Base-by-base conservation (phyloP, 2,797 vertebrate species). In the Valencia hispanica region DNA sequence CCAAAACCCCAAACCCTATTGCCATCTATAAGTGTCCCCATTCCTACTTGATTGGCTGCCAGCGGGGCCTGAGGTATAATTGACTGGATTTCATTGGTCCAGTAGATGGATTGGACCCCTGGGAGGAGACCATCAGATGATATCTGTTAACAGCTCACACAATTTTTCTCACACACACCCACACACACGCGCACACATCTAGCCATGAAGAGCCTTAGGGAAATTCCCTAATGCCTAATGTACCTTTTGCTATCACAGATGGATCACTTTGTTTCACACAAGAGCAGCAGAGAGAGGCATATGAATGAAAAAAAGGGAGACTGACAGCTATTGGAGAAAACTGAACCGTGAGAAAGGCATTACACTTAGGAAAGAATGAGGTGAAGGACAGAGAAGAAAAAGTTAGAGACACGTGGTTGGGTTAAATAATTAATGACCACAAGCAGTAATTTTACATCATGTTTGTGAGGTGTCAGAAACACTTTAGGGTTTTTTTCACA, bases 31-130 rank as follows among this genome's bases (percentile, higher is more conserved):
- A 88, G 82, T 81, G 83, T 82, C 87, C 72, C 86, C 70, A 83
- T 91, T 94, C 92, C 80, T 81, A 83, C 91, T 91, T 94, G 93
- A 94, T 93, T 91, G 93, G 93, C 89, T 93, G 91, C 88, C 93
- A 94, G 89, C 57, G 27, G 90, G 83, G 86, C 87, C 79, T 68
- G 85, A 74, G 78, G 86, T 91, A 86, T 86, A 92, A 94, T 78
- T 92, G 87, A 87, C 89, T 83, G 74, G 79, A 51, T 87, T 84
- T 91, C 75, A 87, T 89, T 91, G 91, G 87, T 81, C 59, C 65
- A 79, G 77, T 88, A 89, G 90, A 91, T 83, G 79, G 91, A 90
- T 87, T 32, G 90, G 84, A 79, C 81, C 77, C 80, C 85, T 80
- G 83, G 88, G 93, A 94, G 79, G 85, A 89, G 90, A 91, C 92